Base-by-base conservation (phyloP, 1,140 invertebrate species). In the Chelonus insularis region DNA sequence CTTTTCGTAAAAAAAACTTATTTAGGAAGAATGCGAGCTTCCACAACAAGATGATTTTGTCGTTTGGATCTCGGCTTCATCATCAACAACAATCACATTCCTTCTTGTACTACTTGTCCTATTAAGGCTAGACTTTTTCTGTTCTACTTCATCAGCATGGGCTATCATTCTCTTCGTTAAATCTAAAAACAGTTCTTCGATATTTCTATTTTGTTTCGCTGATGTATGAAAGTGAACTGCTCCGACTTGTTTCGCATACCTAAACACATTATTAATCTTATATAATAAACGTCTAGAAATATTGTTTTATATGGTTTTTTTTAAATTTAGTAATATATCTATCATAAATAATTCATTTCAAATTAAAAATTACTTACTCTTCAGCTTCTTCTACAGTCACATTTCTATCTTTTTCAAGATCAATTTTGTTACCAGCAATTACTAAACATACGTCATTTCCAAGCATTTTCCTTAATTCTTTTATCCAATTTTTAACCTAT, bases 401-500 rank as follows among this genome's bases (percentile, higher is more conserved):
- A 68, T 89, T 89, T 69, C 96, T 82, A 52, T 97, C 89, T 73
- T 92, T 92, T 75, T 97, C 95, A 72, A 99, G 83, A 83, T 99
- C 97, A 73, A 91, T 88, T 87, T 99, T 99, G 82, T 99, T 99
- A 43, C 97, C 97, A 63, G 94, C 95, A 77, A 99, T 98, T 47
- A 90, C 89, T 34, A 99, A 82, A 69, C 90, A 89, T 66, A 98
- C 93, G 67, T 98, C 92, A 71, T 91, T 89, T 4, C 96, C 97
- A 9, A 98, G 84, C 91, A 99, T 98, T 82, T 95, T 96, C 64
- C 93, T 89, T 45, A 99, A 81, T 82, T 99, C 97, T 76, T 97
- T 97, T 5, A 99, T 95, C 97, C 97, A 99, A 76, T 90, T 96
- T 84, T 98, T 97, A 0, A 97, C 93, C 93, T 95, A 77, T n/a